Evolutionary conservation across 37 sponge, comb jelly and placozoan species (phyloP), one percentile per base, ranked within the genome.

Genomic region (Ephydatia muelleri): DNA sequence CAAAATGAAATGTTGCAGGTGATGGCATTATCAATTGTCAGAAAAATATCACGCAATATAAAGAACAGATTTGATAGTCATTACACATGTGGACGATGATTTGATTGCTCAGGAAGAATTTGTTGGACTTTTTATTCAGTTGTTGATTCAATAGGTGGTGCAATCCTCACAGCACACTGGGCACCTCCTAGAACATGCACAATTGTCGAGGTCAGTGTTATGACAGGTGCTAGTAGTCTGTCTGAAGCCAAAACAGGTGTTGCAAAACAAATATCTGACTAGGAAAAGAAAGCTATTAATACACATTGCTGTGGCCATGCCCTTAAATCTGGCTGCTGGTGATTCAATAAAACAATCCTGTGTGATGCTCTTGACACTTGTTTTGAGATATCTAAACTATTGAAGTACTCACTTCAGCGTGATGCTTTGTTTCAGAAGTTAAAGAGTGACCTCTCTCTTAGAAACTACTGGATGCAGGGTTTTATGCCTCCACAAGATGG

Each of bases 181-280:
- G 28, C 29, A 28, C 30, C 73, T 91, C 13, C 39, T 26, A 72
- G 84, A 67, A 39, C 73, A 21, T 85, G 11, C 25, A 79, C 11
- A 92, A 92, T 49, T n/a, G 81, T 34, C 77, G 77, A 2, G 84
- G 90, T 12, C 86, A 90, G 78, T 90, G 90, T 67, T 85, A 90
- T 68, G 82, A 90, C 76, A 22, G 90, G 82, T 25, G 89, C 88
- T 16, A 65, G 66, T 28, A 78, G 27, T 38, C 82, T 88, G 89
- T n/a, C 84, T 3, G 81, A 84, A 25, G 32, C 65, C 13, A 79
- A 73, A 35, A 78, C 68, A 38, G 86, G 86, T 23, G 86, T 90
- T 69, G 86, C 86, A 31, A 90, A 67, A 31, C 86, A 86, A 66
- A 49, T 90, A 9, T 67, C 22, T 35, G 36, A 77, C 4, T 68